These are phyloP conservation scores for Euproctis similis DNA, from an alignment of 2,888 invertebrate species.

Conservation along the genomic window DNA sequence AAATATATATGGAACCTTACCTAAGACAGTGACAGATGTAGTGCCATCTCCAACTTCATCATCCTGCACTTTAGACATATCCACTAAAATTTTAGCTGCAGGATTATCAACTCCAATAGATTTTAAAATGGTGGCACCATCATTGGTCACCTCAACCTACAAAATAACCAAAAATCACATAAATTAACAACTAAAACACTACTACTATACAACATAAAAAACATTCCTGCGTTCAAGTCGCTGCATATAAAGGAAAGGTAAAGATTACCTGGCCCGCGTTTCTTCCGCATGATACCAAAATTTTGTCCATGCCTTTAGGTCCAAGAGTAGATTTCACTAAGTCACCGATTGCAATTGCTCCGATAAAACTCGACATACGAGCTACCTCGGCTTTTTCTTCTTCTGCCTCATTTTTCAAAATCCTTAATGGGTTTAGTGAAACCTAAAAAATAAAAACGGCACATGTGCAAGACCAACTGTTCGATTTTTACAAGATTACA, in stretches of 20 bases:
- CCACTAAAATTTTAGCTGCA: constrained; percentile 98
- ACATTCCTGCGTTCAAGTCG: too few relatives aligned
- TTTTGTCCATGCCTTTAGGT: constrained; percentile 99
- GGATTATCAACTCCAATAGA: constrained; percentile 98
- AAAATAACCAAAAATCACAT: constrained; percentile 14
- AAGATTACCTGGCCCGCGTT: constrained; percentile 78
- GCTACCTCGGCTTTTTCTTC: constrained; percentile 99
- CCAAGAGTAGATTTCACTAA: constrained; percentile 98
- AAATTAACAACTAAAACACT: neutral
- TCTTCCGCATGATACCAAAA: constrained; percentile 86
- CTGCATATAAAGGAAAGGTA: neutral
- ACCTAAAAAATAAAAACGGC: constrained; percentile 69
- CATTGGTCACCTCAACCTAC: constrained; percentile 97
- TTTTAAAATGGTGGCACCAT: constrained; percentile 98
- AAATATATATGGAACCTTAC: constrained; percentile 44
- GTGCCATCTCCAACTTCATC: constrained; percentile 99
- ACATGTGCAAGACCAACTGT: constrained; percentile 51
- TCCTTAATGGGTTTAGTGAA: constrained; percentile 93
- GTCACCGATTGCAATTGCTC: constrained; percentile 99
- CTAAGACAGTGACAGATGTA: constrained; percentile 97
- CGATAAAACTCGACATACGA: constrained; percentile 97
- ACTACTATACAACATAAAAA: too few relatives aligned
- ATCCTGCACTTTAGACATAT: constrained; percentile 98
- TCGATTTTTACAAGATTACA: constrained; percentile 17
- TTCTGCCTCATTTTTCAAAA: constrained; percentile 96